A percentile compares a stretch with the other conserved stretches of the same genome.
phyloP scores from a whole-genome alignment of 2,113 vertebrate genomes.

The Rana temporaria region DNA sequence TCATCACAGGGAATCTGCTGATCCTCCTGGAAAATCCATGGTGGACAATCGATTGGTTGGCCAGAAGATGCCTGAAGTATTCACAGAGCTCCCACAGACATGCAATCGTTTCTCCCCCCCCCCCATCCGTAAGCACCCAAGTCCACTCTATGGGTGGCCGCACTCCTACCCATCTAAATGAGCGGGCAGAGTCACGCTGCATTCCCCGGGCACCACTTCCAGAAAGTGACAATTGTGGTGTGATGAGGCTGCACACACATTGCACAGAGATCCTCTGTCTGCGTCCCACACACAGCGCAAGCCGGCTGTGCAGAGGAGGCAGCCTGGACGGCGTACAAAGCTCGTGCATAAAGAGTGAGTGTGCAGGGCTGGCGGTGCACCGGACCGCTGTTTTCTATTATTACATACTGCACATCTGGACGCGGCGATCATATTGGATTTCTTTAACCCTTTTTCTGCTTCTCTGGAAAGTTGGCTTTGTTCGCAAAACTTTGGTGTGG shows the following conservation, averaged over 20 bases:
- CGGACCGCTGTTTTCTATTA: slow-evolving; percentile 22
- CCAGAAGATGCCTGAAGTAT: too few relatives aligned
- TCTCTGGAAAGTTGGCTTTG: too few relatives aligned
- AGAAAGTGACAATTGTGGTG: neutral
- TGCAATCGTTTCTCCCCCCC: too few relatives aligned
- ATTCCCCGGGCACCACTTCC: neutral
- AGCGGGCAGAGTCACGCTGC: neutral
- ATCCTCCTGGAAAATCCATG: too few relatives aligned
- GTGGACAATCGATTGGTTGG: too few relatives aligned
- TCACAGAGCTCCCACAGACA: too few relatives aligned
- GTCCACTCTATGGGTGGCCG: too few relatives aligned
- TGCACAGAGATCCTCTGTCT: slow-evolving; percentile 25
- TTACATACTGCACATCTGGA: slow-evolving; percentile 19
- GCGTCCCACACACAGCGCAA: slow-evolving; percentile 49
- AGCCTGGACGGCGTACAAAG: slow-evolving; percentile 36
- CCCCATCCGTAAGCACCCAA: too few relatives aligned
- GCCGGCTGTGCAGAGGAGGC: slow-evolving; percentile 34
- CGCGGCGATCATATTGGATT: neutral
- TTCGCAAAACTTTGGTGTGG: too few relatives aligned
- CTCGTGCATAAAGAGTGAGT: slow-evolving; percentile 4
- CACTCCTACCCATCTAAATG: neutral
- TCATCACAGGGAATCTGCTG: too few relatives aligned
- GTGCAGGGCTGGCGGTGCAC: slow-evolving; percentile 3
- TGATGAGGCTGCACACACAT: neutral
- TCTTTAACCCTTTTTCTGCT: slow-evolving; percentile 2